These are phyloP conservation scores for Carapus acus DNA, from an alignment of 2,797 vertebrate species.

Conservation along the genomic window DNA sequence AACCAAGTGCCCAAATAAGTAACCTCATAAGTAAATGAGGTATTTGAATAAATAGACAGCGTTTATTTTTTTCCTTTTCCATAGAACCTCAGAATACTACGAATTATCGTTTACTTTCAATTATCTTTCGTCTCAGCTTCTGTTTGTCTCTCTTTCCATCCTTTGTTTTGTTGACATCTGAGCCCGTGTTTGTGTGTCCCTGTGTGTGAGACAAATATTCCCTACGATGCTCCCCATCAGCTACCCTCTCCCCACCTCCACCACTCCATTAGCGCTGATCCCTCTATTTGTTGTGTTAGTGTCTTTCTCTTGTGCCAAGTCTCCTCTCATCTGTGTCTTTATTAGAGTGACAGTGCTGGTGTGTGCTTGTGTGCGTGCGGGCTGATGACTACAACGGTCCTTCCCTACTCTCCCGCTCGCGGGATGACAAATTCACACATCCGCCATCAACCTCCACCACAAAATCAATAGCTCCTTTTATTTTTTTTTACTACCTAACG, in stretches of 20 bases:
- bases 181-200: constrained; percentile 15
- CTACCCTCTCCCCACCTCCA: too few relatives aligned
- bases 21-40: too few relatives aligned
- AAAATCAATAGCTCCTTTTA: constrained; percentile 61
- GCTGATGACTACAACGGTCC: constrained; percentile 55
- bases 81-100: too few relatives aligned
- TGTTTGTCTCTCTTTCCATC: too few relatives aligned
- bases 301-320: constrained; percentile 28
- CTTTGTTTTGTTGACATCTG: too few relatives aligned
- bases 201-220: constrained; percentile 29
- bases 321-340: constrained; percentile 38
- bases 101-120: too few relatives aligned
- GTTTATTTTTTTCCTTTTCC: too few relatives aligned
- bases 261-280: constrained; percentile 28
- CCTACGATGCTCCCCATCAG: too few relatives aligned
- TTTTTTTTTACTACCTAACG: constrained; percentile 47
- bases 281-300: constrained; percentile 30
- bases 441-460: constrained; percentile 56
- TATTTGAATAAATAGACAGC: too few relatives aligned
- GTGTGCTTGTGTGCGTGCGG: constrained; percentile 8
- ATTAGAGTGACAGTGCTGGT: constrained; percentile 25
- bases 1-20: too few relatives aligned
- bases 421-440: constrained; percentile 64
- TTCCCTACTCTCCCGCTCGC: constrained; percentile 54
- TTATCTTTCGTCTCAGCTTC: too few relatives aligned